Base-by-base conservation (phyloP, 2,888 invertebrate species). In the Proisotoma minuta region DNA sequence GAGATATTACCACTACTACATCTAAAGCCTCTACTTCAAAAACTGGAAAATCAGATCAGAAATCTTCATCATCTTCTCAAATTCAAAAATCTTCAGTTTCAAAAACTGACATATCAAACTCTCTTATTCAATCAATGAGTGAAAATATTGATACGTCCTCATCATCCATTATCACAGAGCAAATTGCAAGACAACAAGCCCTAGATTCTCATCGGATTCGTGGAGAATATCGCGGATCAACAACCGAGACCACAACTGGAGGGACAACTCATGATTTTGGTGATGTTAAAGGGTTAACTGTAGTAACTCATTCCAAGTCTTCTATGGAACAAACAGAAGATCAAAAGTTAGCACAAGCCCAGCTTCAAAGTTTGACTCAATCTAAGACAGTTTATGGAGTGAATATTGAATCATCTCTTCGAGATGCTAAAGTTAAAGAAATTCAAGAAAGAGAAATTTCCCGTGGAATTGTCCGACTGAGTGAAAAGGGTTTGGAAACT, bases 361-460 rank as follows among this genome's bases (percentile, higher is more conserved):
- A 68, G 15, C 57, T 73, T 5, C 58, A 66, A 51, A 60, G 66
- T 15, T 39, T 73, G 18, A 63, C 69, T 1, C 47, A 49, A 2
- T 53, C 67, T 3, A 53, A 50, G 23, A 63, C 60, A 0, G 69
- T 73, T 12, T 71, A 70, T 59, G 73, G 73, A 8, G 70, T 73
- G 2, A 65, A 73, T 47, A 62, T 66, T 43, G 73, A 73, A 28
- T 63, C 63, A 0, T 39, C 71, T 8, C 51, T 73, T 10, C 60
- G 53, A 15, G 63, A 47, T 20, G 65, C 69, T 0, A 61, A 63
- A 50, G 68, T 73, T 1, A 69, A 63, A 20, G 66, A 60, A 8
- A 62, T 70, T 24, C 70, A 73, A 27, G 73, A 73, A 47, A 54
- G 66, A 24, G 73, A 73, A 56, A 71, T 73, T 27, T 71, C 71